Base-by-base conservation (phyloP, 2,888 invertebrate species). In the Cremastobaeus sp. region DNA sequence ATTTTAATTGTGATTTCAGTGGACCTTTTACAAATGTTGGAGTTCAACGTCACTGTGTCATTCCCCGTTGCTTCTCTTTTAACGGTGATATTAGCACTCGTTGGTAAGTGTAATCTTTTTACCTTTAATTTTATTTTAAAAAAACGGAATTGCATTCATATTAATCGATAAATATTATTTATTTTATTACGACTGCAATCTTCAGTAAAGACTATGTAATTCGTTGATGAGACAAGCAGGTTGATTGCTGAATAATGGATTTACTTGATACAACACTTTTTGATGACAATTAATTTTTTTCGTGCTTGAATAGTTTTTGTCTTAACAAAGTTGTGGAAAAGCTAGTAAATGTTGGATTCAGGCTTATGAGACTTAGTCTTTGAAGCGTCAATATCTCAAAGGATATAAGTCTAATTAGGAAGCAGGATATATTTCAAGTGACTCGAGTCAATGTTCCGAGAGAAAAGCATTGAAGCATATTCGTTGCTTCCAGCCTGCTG, bases 11-110 rank as follows among this genome's bases (percentile, higher is more conserved):
- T 52, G 18, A 12, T 82, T 82, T 77, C 91, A 97, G 98, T 99
- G 86, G 99, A 99, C 89, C 91, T 99, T 60, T 92, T 99, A 78
- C 98, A 99, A 89, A 98, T 98, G 96, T 89, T 99, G 88, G 99
- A 98, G 89, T 96, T 97, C 89, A 98, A 98, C 89, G 94, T 96
- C 73, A 93, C 95, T 1, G 94, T 97, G 59, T 94, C 95, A 59
- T 98, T 98, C 88, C 98, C 99, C 25, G 97, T 97, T 39, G 99
- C 99, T 28, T 98, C 99, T 2, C 90, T 99, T 52, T 91, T 99
- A 78, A 99, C 99, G 3, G 98, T 99, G 70, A 98, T 99, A 79
- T 89, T 99, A 88, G 99, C 99, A 37, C 91, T 99, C 88, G 98
- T 99, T 82, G 99, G 99, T 98, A 90, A 94, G 97, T 93, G 5